Base-by-base conservation (phyloP, 2,113 vertebrate species). In the Centropristis striata region DNA sequence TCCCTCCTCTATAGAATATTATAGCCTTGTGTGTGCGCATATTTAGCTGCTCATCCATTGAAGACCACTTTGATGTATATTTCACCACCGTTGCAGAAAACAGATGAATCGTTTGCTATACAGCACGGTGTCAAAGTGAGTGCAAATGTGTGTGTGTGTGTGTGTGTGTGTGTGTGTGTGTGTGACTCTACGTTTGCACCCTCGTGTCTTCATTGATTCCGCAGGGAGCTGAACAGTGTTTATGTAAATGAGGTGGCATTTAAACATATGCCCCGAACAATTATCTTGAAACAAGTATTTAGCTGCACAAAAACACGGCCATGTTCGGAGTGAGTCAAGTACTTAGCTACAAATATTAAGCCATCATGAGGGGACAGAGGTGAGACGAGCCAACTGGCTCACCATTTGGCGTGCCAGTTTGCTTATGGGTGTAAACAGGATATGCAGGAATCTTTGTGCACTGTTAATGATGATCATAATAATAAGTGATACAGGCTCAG, bases 231-330 rank as follows among this genome's bases (percentile, higher is more conserved):
- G 85, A 90, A 85, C 85, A 79, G 83, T 86, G 87, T 94, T 92
- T 92, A 93, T 94, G 89, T 53, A 92, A 93, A 94, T 91, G 71
- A 88, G 79, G 68, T 81, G 73, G 86, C 88, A 86, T 94, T 93
- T 90, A 90, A 90, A 90, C 90, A 87, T 83, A 83, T 84, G 81
- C 88, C 82, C 88, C 1, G 18, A 86, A 87, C 89, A 88, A 91
- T 92, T 88, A 92, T 86, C 77, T 82, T 87, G 75, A 90, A 91
- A 92, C 64, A 81, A 87, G 78, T 71, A 74, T 91, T 91, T 88
- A 91, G 76, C 79, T 28, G 55, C 66, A 77, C 47, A 77, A 90
- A 86, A 88, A 86, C 65, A 70, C 28, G 9, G 59, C 32, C 18
- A 1, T 36, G 54, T 74, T 85, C 42, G 1, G 61, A 85, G 55